Conservation (phyloP, 2,113 vertebrate genomes). For the Pelecanus crispus region DNA sequence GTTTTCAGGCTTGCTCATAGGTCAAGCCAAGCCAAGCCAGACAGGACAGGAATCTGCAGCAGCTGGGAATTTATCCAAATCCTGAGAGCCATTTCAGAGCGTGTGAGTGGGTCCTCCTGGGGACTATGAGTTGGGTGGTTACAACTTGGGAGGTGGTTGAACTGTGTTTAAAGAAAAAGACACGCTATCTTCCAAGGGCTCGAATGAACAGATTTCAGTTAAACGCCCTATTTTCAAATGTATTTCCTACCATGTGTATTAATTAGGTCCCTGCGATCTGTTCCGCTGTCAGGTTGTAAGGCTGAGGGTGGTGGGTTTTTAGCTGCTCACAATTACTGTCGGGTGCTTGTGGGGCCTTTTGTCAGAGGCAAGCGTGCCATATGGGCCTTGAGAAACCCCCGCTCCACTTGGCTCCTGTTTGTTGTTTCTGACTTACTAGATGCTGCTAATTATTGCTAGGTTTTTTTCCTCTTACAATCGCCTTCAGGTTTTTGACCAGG, state of each 20-base stretch:
- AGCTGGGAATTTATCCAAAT: not conserved
- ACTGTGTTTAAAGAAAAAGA: not conserved
- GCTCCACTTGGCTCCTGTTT: not conserved
- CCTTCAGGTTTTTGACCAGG: not conserved
- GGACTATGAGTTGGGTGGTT: not conserved
- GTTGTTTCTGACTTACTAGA: not conserved
- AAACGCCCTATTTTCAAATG: not conserved
- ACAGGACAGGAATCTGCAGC: not conserved
- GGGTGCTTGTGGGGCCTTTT: not conserved
- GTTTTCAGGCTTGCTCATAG: not conserved
- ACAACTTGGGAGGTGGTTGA: not conserved
- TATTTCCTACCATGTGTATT: not conserved
- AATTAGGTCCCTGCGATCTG: not conserved
- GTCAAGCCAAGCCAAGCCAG: not conserved
- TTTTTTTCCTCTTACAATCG: not conserved
- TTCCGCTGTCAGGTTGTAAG: not conserved
- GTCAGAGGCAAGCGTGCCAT: not conserved
- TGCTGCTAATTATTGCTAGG: not conserved
- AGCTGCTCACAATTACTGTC: not conserved
- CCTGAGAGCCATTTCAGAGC: fast-evolving
- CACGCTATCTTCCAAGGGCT: not conserved
- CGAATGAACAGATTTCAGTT: not conserved
- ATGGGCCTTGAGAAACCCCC: not conserved
- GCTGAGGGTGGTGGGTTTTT: not conserved
- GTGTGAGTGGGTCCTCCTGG: not conserved